Evolutionary conservation across 2,888 invertebrate genomes (phyloP).

Genomic region (Brenthis ino): DNA sequence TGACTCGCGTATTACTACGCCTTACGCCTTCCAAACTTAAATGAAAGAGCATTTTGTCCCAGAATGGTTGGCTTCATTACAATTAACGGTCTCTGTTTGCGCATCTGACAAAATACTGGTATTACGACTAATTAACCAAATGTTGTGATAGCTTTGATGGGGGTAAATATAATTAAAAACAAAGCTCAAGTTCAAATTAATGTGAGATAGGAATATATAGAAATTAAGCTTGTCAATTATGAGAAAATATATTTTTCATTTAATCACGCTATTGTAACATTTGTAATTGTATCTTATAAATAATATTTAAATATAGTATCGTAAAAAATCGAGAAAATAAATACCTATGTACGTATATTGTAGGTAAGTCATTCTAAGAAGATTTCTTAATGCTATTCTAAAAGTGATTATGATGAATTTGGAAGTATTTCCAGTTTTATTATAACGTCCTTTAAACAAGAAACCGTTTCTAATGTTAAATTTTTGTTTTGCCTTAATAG

Average conservation of each 20-base stretch:
- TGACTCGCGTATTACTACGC: conserved; percentile 66
- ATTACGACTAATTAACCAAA: conserved; percentile 77
- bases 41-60: conserved; percentile 73
- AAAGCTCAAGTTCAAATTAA: conserved; percentile 35
- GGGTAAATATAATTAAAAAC: conserved; percentile 64
- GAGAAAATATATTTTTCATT: too few species aligned
- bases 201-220: neutral
- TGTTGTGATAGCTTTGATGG: conserved; percentile 66
- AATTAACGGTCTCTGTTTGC: conserved; percentile 75
- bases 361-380: too few species aligned
- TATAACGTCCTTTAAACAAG: too few species aligned
- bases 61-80: conserved; percentile 75
- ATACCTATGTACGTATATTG: too few species aligned
- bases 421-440: too few species aligned
- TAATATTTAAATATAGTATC: too few species aligned
- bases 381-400: too few species aligned
- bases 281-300: too few species aligned
- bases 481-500: too few species aligned
- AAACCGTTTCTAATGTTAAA: too few species aligned
- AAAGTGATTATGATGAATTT: too few species aligned
- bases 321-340: too few species aligned
- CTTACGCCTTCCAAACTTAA: conserved; percentile 65
- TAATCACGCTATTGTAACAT: neutral
- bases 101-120: conserved; percentile 77
- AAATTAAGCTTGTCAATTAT: conserved; percentile 2